These are phyloP conservation scores for Acrobasis consociella DNA, from an alignment of 2,888 invertebrate species.

Conservation along the genomic window DNA sequence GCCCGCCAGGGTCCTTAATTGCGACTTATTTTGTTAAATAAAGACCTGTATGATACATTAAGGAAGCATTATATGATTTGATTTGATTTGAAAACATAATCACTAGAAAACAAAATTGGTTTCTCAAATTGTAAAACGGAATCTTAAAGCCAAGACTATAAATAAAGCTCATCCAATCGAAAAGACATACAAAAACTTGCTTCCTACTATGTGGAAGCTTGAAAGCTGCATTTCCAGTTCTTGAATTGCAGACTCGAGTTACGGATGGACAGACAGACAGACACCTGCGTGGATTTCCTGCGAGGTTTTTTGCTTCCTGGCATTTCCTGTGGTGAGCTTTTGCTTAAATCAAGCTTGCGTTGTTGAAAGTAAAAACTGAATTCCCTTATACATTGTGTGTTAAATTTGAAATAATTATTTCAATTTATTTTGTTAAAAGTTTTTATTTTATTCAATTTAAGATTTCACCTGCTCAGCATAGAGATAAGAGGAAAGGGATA, in stretches of 20 bases:
- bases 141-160: slow-evolving; percentile 6
- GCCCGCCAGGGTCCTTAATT: too few species aligned
- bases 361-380: neutral
- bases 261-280: slow-evolving; percentile 48
- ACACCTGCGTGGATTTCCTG: slow-evolving; percentile 67
- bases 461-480: too few species aligned
- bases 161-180: slow-evolving; percentile 1
- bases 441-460: too few species aligned
- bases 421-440: too few species aligned
- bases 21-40: too few species aligned
- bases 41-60: too few species aligned
- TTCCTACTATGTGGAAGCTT: slow-evolving; percentile 11
- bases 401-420: too few species aligned
- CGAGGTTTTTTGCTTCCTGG: slow-evolving; percentile 46
- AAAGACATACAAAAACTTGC: slow-evolving; percentile 10
- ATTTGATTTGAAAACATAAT: too few species aligned
- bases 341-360: slow-evolving; percentile 26
- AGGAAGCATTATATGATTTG: too few species aligned
- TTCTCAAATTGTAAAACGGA: neutral
- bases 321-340: slow-evolving; percentile 60
- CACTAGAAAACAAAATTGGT: neutral
- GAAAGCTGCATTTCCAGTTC: slow-evolving; percentile 14
- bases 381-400: too few species aligned
- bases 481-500: too few species aligned
- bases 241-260: slow-evolving; percentile 35